These are phyloP conservation scores for Dinocampus coccinellae DNA, from an alignment of 2,888 invertebrate genomes.

Conservation along the genomic window DNA sequence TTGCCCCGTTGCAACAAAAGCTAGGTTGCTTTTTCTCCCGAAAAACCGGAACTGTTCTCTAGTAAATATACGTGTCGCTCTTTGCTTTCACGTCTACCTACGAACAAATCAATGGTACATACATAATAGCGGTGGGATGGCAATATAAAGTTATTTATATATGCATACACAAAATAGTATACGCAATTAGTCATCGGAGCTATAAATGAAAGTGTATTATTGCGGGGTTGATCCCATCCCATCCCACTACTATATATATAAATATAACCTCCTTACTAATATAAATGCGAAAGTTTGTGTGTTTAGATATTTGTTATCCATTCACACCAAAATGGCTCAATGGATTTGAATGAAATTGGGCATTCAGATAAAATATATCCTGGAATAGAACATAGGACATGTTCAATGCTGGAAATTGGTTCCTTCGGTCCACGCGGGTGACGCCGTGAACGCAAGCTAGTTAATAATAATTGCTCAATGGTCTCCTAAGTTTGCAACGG, in stretches of 20 bases:
- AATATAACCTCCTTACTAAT: no score
- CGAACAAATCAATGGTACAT: slow-evolving; percentile 51
- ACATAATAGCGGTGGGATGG: slow-evolving; percentile 2
- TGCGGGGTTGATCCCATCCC: no score
- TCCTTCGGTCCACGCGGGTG: no score
- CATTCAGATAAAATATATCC: no score
- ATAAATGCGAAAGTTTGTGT: no score
- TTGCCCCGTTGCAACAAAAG: slow-evolving; percentile 10
- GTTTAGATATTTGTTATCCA: no score
- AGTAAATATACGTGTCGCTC: slow-evolving; percentile 92
- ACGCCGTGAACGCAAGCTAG: no score
- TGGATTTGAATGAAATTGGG: no score
- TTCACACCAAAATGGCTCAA: no score
- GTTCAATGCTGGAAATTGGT: no score
- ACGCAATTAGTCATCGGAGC: not conserved
- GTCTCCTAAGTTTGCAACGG: slow-evolving; percentile 30
- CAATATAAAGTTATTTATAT: slow-evolving; percentile 17
- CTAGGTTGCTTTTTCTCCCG: slow-evolving; percentile 3
- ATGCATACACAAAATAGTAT: not conserved
- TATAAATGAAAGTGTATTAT: not conserved
- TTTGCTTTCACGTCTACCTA: slow-evolving; percentile 64
- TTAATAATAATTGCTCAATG: slow-evolving; percentile 37
- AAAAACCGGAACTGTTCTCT: slow-evolving; percentile 54
- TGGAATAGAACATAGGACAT: no score
- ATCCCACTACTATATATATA: no score